Evolutionary conservation across 1,140 invertebrate genomes (phyloP).

Genomic region (Microplitis demolitor): DNA sequence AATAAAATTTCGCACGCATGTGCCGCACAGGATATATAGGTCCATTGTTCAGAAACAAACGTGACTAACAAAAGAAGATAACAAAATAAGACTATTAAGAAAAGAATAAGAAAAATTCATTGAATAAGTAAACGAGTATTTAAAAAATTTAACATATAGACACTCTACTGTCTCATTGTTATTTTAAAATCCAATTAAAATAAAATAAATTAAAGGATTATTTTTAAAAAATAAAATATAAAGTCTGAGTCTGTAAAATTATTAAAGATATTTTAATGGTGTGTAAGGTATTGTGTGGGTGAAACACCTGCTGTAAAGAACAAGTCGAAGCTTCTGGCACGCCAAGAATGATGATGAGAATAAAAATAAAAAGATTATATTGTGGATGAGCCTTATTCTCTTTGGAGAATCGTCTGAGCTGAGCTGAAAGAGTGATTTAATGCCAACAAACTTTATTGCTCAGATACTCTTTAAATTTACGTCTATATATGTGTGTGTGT

Average conservation of each 20-base stretch:
- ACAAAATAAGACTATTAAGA: not conserved
- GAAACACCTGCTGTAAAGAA: conserved; percentile 19
- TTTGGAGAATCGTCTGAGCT: not conserved
- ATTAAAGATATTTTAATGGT: not conserved
- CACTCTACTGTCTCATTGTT: not conserved
- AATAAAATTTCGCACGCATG: conserved; percentile 57
- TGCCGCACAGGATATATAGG: conserved; percentile 52
- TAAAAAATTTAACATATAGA: not conserved
- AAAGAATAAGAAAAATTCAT: not conserved
- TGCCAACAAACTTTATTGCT: not conserved
- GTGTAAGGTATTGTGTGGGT: not conserved
- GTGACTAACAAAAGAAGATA: not conserved
- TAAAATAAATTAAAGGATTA: not conserved
- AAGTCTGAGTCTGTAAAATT: not conserved
- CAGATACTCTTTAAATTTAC: no score
- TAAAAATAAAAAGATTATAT: not conserved
- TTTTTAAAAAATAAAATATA: not conserved
- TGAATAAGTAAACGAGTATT: not conserved
- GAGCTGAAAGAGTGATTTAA: conserved; percentile 13
- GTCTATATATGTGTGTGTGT: no score
- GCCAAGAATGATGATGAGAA: conserved; percentile 13
- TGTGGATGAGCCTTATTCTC: no score
- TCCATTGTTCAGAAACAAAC: conserved; percentile 42
- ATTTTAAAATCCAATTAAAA: not conserved
- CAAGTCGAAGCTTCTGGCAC: not conserved